phyloP scores from a whole-genome alignment of 2,888 invertebrate species.

The Aquatica leii region DNA sequence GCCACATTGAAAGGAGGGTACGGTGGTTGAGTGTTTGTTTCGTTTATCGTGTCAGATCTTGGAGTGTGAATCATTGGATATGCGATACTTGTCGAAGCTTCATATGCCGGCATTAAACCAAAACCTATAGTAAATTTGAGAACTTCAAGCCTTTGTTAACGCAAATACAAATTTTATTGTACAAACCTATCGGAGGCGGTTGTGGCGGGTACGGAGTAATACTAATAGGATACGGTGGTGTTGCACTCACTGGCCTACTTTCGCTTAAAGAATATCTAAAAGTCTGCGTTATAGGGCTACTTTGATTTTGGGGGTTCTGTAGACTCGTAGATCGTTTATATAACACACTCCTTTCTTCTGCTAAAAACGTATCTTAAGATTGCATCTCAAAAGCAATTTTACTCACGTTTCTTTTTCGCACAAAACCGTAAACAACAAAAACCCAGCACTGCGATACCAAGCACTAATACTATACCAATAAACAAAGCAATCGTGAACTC shows the following conservation, averaged over 20 bases:
- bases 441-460: background rate
- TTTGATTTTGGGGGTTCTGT: background rate
- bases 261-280: background rate
- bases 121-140: background rate
- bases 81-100: background rate
- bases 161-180: background rate
- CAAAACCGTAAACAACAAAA: constrained; percentile 6
- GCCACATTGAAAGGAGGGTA: background rate
- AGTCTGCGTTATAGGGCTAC: background rate
- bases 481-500: constrained; percentile 3
- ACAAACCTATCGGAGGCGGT: background rate
- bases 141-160: background rate
- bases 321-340: background rate
- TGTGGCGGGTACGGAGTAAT: background rate
- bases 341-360: background rate
- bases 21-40: background rate
- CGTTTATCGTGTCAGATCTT: background rate
- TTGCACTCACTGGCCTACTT: background rate
- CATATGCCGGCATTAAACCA: background rate
- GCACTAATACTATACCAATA: constrained; percentile 2
- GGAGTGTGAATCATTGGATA: background rate
- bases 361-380: background rate
- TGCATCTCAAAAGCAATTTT: background rate
- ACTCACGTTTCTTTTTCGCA: constrained; percentile 9
- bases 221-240: background rate